Evolutionary conservation across 2,113 vertebrate genomes (phyloP), one percentile per base, ranked within the genome.

Genomic region (Nothoprocta pentlandii): DNA sequence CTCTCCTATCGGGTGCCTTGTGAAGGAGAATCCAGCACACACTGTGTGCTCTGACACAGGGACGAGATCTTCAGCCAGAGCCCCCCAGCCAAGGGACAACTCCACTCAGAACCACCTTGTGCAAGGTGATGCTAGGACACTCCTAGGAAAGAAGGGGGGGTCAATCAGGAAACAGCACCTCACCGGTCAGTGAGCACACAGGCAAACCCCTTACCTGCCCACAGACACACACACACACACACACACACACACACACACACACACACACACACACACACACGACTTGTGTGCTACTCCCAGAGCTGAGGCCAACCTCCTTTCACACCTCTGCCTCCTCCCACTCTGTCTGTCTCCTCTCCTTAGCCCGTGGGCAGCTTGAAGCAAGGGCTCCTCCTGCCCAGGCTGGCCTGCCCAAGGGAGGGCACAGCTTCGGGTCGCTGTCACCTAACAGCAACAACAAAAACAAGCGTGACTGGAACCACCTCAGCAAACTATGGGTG

Each of bases 1-100:
- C n/a, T 89, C 80, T 51, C 86, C 92, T 89, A 95, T 93, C 91
- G 81, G 32, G 25, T 7, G 46, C 36, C 85, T 91, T 93, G 69
- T 85, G 53, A 69, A 90, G 39, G 74, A 77, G 86, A 92, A 53
- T 46, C 79, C 78, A 87, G 78, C 59, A 89, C 89, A 85, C 62
- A 78, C 47, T 68, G 44, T 53, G 30, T 77, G 42, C 39, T 59
- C 69, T 80, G 85, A 92, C 61, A 79, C 0, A 28, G 6, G 53
- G n/a, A 16, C 41, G 54, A 93, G 42, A 39, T 39, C 56, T 77
- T 44, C 46, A 63, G 44, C 9, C 15, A 25, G 54, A 39, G 28
- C 39, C n/a, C 44, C 28, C 84, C 79, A 91, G 78, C 44, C 4
- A 47, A 78, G 67, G 28, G 47, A 13, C 25, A 91, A 59, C 30